A percentile compares a stretch with the other conserved stretches of the same genome.
phyloP scores from a whole-genome alignment of 2,113 vertebrate species.

The Stigmatopora argus region DNA sequence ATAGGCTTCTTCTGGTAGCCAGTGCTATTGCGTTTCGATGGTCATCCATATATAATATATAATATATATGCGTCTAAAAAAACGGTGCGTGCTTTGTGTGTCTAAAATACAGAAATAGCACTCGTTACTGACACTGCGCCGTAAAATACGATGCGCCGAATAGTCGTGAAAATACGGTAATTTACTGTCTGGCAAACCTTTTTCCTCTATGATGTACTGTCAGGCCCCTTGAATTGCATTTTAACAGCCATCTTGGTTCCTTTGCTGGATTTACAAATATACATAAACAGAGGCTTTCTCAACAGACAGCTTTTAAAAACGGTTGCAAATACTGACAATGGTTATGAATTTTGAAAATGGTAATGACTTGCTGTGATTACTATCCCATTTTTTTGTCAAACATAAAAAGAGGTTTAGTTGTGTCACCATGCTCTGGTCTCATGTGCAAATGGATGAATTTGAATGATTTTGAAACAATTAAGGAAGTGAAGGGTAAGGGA shows the following conservation, averaged over 20 bases:
- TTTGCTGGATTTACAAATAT: conserved; percentile 53
- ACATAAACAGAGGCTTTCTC: conserved; percentile 53
- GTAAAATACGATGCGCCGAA: too few species aligned
- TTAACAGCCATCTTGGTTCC: conserved; percentile 47
- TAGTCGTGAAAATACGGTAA: too few species aligned
- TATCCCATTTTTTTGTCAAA: conserved; percentile 13
- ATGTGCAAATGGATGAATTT: neutral
- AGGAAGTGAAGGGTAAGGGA: neutral
- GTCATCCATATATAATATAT: too few species aligned
- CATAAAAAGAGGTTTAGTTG: conserved; percentile 1
- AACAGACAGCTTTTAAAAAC: conserved; percentile 39
- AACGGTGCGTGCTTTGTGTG: too few species aligned
- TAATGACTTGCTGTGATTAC: conserved; percentile 30
- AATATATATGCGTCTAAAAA: too few species aligned
- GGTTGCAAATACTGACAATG: conserved; percentile 32
- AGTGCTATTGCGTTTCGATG: too few species aligned
- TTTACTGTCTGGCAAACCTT: conserved; percentile 47
- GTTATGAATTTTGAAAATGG: conserved; percentile 19
- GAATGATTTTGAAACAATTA: neutral
- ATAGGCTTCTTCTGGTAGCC: too few species aligned
- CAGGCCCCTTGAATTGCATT: conserved; percentile 48
- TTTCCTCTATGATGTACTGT: conserved; percentile 40
- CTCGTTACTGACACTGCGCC: too few species aligned
- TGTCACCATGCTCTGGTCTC: conserved; percentile 3
- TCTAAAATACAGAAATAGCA: too few species aligned